phyloP scores from a whole-genome alignment of 2,888 invertebrate genomes.

The Cosmopolites sordidus region DNA sequence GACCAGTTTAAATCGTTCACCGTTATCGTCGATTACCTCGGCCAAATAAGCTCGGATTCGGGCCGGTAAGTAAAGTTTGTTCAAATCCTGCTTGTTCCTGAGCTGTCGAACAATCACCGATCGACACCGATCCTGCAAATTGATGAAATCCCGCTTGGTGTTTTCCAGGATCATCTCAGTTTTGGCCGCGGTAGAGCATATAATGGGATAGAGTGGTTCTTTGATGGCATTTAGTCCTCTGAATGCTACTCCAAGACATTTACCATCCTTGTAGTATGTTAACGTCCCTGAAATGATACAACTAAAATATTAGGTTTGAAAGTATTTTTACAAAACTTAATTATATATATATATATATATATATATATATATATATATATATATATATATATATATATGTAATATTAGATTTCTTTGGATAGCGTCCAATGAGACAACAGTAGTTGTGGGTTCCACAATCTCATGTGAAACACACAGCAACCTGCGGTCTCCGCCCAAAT shows the following conservation, averaged over 20 bases:
- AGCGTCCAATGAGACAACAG: too few relatives aligned
- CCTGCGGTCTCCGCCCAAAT: too few relatives aligned
- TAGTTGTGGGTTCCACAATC: too few relatives aligned
- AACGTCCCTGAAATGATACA: slow-evolving; percentile 54
- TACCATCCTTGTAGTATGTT: slow-evolving; percentile 67
- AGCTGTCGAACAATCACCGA: slow-evolving; percentile 58
- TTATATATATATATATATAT: too few relatives aligned
- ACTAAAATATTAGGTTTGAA: too few relatives aligned
- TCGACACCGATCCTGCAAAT: slow-evolving; percentile 64
- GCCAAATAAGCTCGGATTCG: slow-evolving; percentile 55
- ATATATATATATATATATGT: too few relatives aligned
- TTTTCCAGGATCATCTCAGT: slow-evolving; percentile 65
- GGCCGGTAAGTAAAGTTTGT: slow-evolving; percentile 56
- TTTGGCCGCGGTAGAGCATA: slow-evolving; percentile 70
- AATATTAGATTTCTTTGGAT: too few relatives aligned
- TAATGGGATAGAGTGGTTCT: slow-evolving; percentile 63
- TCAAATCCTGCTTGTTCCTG: slow-evolving; percentile 51
- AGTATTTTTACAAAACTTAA: too few relatives aligned
- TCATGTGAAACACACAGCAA: too few relatives aligned
- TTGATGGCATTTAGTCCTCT: slow-evolving; percentile 58
- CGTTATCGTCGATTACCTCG: slow-evolving; percentile 52
- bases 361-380: too few relatives aligned
- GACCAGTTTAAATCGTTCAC: slow-evolving; percentile 15
- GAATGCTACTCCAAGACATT: slow-evolving; percentile 67
- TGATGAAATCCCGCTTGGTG: slow-evolving; percentile 60